Percentiles rank a stretch among this genome's conserved stretches.
Evolutionary conservation across 2,113 vertebrate species (phyloP).

Genomic region (Montifringilla adamsi): DNA sequence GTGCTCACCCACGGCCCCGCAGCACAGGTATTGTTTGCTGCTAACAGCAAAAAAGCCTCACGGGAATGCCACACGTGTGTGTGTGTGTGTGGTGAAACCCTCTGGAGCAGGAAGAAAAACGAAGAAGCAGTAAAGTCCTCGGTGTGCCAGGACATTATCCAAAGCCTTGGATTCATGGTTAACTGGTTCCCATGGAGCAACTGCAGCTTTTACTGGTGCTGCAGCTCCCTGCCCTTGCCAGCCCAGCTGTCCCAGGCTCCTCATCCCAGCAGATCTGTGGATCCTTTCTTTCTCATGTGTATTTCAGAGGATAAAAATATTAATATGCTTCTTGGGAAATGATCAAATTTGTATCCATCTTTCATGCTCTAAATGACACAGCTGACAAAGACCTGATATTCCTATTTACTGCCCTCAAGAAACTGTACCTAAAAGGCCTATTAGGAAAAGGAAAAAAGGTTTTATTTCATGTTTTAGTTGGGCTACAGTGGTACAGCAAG

Average conservation of each 20-base stretch:
- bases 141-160: neutral
- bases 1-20: accelerated
- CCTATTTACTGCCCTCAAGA: neutral
- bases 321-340: neutral
- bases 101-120: neutral
- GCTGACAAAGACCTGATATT: neutral
- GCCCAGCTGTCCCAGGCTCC: neutral
- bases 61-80: neutral
- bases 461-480: neutral
- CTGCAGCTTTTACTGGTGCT: neutral
- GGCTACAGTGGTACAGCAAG: neutral
- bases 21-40: neutral
- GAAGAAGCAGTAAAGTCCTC: neutral
- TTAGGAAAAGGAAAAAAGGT: neutral
- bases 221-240: neutral
- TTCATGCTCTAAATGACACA: neutral
- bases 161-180: neutral
- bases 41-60: neutral
- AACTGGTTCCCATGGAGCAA: neutral
- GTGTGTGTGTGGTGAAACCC: neutral
- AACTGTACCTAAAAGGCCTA: neutral
- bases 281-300: neutral
- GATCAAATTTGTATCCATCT: neutral
- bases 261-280: neutral
- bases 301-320: neutral